Evolutionary conservation across 2,888 invertebrate species (phyloP).

Genomic region (Carpatolechia fugitivella): DNA sequence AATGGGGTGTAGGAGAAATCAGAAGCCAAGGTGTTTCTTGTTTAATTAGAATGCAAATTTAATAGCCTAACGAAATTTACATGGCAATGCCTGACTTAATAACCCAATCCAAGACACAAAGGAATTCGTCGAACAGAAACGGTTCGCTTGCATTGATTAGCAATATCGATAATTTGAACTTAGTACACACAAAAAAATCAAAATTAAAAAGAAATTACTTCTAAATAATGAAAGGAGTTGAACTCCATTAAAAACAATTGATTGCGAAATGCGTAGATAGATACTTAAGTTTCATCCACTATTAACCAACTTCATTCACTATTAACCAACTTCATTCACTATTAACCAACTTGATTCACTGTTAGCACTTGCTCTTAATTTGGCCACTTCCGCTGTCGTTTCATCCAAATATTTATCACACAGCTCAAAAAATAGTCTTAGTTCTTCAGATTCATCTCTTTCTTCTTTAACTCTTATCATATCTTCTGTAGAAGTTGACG

Average conservation of each 20-base stretch:
- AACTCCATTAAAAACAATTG: too few relatives aligned
- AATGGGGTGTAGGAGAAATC: conserved; percentile 36
- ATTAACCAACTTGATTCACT: neutral
- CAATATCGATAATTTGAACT: too few relatives aligned
- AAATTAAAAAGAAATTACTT: too few relatives aligned
- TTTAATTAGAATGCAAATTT: conserved; percentile 78
- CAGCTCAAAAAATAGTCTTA: neutral
- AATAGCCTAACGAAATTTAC: conserved; percentile 74
- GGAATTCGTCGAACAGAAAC: conserved; percentile 36
- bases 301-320: too few relatives aligned
- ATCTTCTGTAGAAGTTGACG: neutral
- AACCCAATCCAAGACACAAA: conserved; percentile 68
- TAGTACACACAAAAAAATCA: too few relatives aligned
- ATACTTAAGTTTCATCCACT: too few relatives aligned
- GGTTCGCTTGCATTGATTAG: neutral
- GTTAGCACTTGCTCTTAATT: neutral
- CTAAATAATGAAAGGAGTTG: too few relatives aligned
- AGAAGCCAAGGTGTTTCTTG: conserved; percentile 38
- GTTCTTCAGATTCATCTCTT: neutral
- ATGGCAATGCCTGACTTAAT: conserved; percentile 74
- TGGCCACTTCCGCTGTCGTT: neutral
- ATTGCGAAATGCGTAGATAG: too few relatives aligned
- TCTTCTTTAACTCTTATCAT: neutral
- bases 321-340: neutral
- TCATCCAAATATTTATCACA: neutral